phyloP scores from a whole-genome alignment of 2,888 invertebrate genomes.

The Phyllotreta cruciferae region DNA sequence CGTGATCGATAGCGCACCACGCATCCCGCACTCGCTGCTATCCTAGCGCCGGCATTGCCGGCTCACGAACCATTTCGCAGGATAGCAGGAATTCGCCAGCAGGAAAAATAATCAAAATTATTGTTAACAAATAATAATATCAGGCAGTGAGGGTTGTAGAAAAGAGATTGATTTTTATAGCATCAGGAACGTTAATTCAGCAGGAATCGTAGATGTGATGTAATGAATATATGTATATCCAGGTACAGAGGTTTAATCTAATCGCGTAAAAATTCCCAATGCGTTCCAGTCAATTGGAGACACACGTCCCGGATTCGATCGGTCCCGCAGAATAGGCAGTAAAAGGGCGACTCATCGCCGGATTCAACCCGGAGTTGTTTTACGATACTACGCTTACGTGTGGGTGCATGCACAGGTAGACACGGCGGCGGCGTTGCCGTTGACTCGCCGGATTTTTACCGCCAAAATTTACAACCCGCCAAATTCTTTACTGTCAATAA shows the following conservation, averaged over 20 bases:
- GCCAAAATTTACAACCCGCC: too few species aligned
- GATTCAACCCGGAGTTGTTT: slow-evolving; percentile 38
- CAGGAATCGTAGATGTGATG: too few species aligned
- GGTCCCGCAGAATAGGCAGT: slow-evolving; percentile 24
- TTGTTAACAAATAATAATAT: too few species aligned
- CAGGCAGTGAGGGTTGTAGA: too few species aligned
- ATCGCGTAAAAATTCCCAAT: slow-evolving; percentile 10
- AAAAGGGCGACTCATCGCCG: slow-evolving; percentile 34
- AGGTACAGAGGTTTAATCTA: background rate
- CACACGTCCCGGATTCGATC: slow-evolving; percentile 12
- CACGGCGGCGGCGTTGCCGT: slow-evolving; percentile 19
- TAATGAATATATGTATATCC: too few species aligned
- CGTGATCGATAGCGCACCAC: slow-evolving; percentile 53
- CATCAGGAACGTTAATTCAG: too few species aligned
- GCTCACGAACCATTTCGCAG: background rate
- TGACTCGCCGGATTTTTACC: too few species aligned
- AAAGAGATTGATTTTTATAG: too few species aligned
- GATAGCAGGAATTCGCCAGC: too few species aligned
- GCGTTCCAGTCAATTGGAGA: slow-evolving; percentile 17
- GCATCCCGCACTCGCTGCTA: slow-evolving; percentile 49
- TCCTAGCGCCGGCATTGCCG: slow-evolving; percentile 34
- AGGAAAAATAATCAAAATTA: background rate
- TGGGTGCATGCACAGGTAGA: slow-evolving; percentile 31
- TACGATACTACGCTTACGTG: slow-evolving; percentile 42
- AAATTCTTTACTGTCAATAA: too few species aligned